Conservation (phyloP, 1,140 invertebrate species). For the Eriosoma lanigerum region DNA sequence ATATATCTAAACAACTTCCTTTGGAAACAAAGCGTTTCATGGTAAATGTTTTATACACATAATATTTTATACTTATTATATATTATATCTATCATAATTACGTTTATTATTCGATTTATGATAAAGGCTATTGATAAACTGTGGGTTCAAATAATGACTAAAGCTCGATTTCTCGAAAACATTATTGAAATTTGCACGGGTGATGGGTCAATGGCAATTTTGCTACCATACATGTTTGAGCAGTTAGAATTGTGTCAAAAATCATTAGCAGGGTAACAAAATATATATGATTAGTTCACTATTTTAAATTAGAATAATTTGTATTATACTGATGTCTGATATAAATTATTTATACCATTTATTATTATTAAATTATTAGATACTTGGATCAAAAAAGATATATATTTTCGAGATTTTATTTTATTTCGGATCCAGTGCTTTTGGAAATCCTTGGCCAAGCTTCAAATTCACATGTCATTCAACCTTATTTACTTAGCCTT, state of each 20-base stretch:
- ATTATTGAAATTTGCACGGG: constrained; percentile 94
- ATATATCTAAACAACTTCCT: constrained; percentile 95
- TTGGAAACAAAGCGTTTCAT: constrained; percentile 80
- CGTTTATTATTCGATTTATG: constrained; percentile 65
- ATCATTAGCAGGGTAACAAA: constrained; percentile 80
- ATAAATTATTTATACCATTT: too few relatives aligned
- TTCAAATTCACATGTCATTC: constrained; percentile 95
- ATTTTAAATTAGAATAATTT: neutral
- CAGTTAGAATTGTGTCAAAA: constrained; percentile 96
- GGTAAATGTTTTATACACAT: constrained; percentile 57
- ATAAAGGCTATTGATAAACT: constrained; percentile 87
- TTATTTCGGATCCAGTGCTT: constrained; percentile 94
- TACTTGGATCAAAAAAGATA: constrained; percentile 94
- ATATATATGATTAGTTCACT: constrained; percentile 33
- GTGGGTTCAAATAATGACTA: constrained; percentile 97
- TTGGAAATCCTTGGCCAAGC: constrained; percentile 95
- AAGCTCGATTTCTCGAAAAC: constrained; percentile 90
- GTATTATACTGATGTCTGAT: too few relatives aligned
- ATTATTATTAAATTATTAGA: constrained; percentile 57
- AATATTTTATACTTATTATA: neutral
- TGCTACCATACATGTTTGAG: constrained; percentile 91
- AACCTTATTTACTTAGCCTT: constrained; percentile 91
- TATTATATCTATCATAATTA: constrained; percentile 56
- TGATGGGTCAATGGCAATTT: constrained; percentile 87
- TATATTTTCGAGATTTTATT: constrained; percentile 97